Percentiles rank a stretch among this genome's conserved stretches.
These are phyloP conservation scores for Lophura swinhoii DNA, from an alignment of 2,797 vertebrate genomes.

Conservation along the genomic window DNA sequence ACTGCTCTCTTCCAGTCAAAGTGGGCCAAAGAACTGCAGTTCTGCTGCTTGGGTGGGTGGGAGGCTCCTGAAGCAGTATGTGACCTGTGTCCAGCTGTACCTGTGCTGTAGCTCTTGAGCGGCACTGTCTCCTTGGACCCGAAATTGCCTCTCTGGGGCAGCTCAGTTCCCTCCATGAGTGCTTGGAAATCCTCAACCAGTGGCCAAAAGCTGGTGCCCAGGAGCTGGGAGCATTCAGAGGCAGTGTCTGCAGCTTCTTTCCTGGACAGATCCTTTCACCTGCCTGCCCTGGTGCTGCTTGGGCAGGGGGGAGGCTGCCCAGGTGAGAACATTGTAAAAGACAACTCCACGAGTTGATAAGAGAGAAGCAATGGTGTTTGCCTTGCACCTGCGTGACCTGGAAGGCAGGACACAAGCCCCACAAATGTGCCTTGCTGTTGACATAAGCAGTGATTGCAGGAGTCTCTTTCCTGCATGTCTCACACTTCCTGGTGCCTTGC, in stretches of 20 bases:
- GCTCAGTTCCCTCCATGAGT: too few species aligned
- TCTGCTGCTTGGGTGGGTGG: neutral
- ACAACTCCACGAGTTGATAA: neutral
- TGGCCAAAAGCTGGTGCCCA: neutral
- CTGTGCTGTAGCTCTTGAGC: rapidly evolving
- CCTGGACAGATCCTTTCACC: neutral
- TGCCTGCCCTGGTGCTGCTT: neutral
- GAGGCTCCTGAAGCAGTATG: neutral
- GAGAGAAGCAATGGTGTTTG: neutral
- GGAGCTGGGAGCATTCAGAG: neutral
- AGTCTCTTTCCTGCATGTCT: neutral
- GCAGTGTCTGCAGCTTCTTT: neutral
- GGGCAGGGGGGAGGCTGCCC: neutral
- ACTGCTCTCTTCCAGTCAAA: neutral
- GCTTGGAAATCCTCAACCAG: neutral
- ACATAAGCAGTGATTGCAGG: neutral
- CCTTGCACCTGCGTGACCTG: neutral
- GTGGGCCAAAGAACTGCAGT: neutral
- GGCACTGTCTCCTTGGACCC: neutral
- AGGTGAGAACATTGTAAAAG: neutral
- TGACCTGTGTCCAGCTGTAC: neutral
- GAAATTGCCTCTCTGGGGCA: rapidly evolving
- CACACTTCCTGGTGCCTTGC: rapidly evolving
- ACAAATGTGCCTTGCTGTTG: neutral
- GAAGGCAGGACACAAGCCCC: neutral